Evolutionary conservation across 2,113 vertebrate species (phyloP), one percentile per base, ranked within the genome.

Genomic region (Agelaius phoeniceus): DNA sequence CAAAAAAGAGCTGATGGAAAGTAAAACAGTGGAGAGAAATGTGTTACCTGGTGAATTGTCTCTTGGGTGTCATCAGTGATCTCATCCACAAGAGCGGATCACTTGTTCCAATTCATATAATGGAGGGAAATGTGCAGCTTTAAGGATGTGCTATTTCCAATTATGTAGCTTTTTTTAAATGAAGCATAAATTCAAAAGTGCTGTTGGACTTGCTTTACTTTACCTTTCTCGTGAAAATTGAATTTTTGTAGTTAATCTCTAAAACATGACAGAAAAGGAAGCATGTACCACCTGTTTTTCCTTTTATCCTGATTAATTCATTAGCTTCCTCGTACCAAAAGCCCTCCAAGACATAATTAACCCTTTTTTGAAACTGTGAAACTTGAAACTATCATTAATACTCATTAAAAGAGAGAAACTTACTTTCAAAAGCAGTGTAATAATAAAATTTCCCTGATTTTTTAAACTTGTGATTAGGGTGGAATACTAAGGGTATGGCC

Each of bases 231-330:
- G 67, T 84, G 63, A 89, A 97, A 97, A 96, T 83, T 80, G 67
- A 75, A 39, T 62, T 96, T 96, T 84, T 81, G n/a, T 94, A 72
- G 52, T 90, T 94, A 82, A 94, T 95, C 69, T 57, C 76, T 94
- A 74, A 85, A 92, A 90, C 52, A 83, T 87, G 59, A 76, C 52
- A 73, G 90, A 77, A 89, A 91, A 84, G 54, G 74, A 92, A 93
- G 75, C 51, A 27, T 52, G 94, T 95, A 72, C 73, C 65, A 94
- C 92, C 94, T 94, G 85, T 55, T 89, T 91, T 88, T 83, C 80
- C 65, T 92, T 97, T 97, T 63, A 93, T 91, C 87, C 89, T 62
- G 43, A 66, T 81, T 91, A 54, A 82, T 83, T 95, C 91, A 82
- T 77, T 94, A 86, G 48, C 67, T 94, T 93, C 39, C 66, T 93